Evolutionary conservation across 2,797 vertebrate species (phyloP).

Genomic region (Brachymystax lenok): DNA sequence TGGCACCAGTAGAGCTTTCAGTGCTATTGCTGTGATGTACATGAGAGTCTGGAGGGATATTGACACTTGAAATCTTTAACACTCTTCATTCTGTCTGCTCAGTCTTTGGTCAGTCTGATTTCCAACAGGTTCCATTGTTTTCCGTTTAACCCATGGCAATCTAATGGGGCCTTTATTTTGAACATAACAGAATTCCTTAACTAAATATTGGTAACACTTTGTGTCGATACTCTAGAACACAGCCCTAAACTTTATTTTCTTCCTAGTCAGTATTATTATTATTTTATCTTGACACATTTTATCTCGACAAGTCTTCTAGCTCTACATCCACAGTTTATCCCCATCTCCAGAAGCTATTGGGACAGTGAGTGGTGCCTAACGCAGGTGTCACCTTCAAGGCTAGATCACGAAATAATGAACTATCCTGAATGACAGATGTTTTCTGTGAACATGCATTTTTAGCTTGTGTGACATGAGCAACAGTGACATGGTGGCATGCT

Average conservation of each 20-base stretch:
- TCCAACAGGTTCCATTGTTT: conserved; percentile 10
- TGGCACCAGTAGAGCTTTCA: conserved; percentile 7
- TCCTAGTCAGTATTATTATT: neutral
- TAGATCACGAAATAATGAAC: conserved; percentile 40
- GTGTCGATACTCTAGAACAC: neutral
- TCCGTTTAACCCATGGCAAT: neutral
- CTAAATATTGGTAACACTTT: too few species aligned
- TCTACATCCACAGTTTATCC: neutral
- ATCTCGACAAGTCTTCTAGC: too few species aligned
- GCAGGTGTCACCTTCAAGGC: conserved; percentile 39
- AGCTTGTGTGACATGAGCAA: conserved; percentile 36
- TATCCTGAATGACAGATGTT: conserved; percentile 52
- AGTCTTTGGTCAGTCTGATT: conserved; percentile 20
- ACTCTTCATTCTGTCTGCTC: conserved; percentile 29
- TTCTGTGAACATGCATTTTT: conserved; percentile 47
- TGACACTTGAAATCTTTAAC: conserved; percentile 37
- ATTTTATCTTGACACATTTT: neutral
- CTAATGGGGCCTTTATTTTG: neutral
- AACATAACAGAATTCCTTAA: neutral
- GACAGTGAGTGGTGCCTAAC: conserved; percentile 4
- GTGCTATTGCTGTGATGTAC: neutral
- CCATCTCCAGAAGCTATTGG: neutral
- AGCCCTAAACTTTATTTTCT: neutral
- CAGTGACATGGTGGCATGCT: conserved; percentile 29
- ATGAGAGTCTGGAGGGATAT: conserved; percentile 34